phyloP scores from a whole-genome alignment of 1,140 invertebrate species.

The Polypedilum vanderplanki region DNA sequence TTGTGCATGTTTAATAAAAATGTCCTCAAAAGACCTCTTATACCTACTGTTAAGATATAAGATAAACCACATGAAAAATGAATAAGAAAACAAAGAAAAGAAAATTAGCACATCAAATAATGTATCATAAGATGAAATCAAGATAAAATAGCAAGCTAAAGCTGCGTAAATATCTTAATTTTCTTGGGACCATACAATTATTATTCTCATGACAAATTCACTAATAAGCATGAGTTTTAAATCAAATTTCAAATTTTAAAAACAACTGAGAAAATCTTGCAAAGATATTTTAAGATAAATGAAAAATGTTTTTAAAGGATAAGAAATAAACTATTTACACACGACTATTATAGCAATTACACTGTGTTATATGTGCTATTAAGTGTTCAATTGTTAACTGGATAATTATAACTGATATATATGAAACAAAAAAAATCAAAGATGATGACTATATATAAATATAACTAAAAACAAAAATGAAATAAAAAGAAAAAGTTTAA shows the following conservation, averaged over 20 bases:
- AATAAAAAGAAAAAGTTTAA: no score
- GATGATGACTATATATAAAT: no score
- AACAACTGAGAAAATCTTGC: not conserved
- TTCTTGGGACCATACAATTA: slow-evolving; percentile 1
- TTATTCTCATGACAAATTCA: not conserved
- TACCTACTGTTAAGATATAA: not conserved
- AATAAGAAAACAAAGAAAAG: no score
- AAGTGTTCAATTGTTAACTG: slow-evolving; percentile 13
- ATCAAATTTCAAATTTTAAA: no score
- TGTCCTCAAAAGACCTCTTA: not conserved
- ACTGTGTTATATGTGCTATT: slow-evolving; percentile 12
- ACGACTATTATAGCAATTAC: slow-evolving; percentile 1
- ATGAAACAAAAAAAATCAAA: not conserved
- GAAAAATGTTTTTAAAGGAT: not conserved
- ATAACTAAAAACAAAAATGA: no score
- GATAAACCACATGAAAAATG: no score
- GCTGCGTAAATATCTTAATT: not conserved
- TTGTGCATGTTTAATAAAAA: no score
- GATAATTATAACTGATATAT: slow-evolving; percentile 9
- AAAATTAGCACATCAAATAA: no score
- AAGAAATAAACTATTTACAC: not conserved
- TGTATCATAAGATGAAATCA: not conserved
- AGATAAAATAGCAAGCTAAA: not conserved
- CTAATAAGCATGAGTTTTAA: not conserved
- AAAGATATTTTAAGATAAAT: not conserved